phyloP scores from a whole-genome alignment of 2,113 vertebrate genomes.

The Laticauda colubrina region DNA sequence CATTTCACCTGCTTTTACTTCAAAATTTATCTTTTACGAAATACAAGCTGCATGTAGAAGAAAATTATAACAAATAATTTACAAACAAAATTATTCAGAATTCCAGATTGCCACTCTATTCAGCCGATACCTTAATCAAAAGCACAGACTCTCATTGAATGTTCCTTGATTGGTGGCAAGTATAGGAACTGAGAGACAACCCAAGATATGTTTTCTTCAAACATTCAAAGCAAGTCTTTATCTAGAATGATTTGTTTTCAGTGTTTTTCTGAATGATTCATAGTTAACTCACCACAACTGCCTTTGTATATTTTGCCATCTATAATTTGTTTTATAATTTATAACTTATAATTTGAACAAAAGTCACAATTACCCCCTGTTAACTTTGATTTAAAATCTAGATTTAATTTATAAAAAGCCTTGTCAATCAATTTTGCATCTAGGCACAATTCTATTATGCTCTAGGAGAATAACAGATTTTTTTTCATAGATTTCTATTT shows the following conservation, averaged over 20 bases:
- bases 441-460: neutral
- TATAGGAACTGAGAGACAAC: too few species aligned
- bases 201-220: neutral
- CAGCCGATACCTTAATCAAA: neutral
- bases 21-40: neutral
- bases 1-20: neutral
- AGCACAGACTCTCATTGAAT: neutral
- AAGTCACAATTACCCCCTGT: neutral
- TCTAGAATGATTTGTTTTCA: neutral
- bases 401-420: neutral
- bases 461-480: neutral
- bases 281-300: neutral
- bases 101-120: neutral
- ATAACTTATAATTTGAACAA: too few species aligned
- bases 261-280: neutral
- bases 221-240: neutral
- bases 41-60: neutral
- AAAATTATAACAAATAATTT: too few species aligned
- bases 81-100: neutral
- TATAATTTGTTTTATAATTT: neutral
- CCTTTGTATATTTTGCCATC: neutral
- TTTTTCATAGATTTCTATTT: neutral
- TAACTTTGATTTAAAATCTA: neutral
- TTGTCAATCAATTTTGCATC: neutral
- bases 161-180: neutral